Conservation (phyloP, 2,888 invertebrate genomes). For the Rhimphoctona megacephalus region DNA sequence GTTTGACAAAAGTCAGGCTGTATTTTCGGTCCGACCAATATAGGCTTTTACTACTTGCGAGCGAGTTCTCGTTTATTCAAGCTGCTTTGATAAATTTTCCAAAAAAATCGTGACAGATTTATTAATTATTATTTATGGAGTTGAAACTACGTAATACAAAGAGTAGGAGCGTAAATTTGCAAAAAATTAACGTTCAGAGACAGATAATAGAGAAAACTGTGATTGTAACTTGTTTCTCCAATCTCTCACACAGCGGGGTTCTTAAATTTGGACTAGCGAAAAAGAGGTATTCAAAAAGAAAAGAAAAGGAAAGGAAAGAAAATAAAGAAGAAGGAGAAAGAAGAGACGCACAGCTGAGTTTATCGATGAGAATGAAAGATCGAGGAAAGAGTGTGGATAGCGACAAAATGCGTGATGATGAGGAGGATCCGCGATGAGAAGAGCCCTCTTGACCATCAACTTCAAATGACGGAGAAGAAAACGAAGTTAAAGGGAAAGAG, state of each 20-base stretch:
- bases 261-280: not conserved
- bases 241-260: not conserved
- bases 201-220: too few relatives aligned
- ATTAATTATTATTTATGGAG: not conserved
- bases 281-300: not conserved
- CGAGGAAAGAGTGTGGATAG: slow-evolving; percentile 34
- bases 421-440: slow-evolving; percentile 39
- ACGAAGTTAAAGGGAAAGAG: slow-evolving; percentile 4
- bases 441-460: slow-evolving; percentile 24
- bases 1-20: not conserved
- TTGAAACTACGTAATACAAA: not conserved
- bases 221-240: not conserved
- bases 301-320: not conserved
- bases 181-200: too few relatives aligned
- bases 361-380: slow-evolving; percentile 42
- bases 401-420: slow-evolving; percentile 50
- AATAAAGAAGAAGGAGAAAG: not conserved
- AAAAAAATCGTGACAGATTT: not conserved
- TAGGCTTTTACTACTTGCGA: slow-evolving; percentile 51
- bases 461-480: slow-evolving; percentile 10
- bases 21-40: slow-evolving; percentile 28
- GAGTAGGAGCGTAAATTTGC: not conserved
- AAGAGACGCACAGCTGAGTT: not conserved
- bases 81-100: not conserved
- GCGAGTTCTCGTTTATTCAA: not conserved